phyloP scores from a whole-genome alignment of 2,888 invertebrate genomes.

The Ophioninae sp. region DNA sequence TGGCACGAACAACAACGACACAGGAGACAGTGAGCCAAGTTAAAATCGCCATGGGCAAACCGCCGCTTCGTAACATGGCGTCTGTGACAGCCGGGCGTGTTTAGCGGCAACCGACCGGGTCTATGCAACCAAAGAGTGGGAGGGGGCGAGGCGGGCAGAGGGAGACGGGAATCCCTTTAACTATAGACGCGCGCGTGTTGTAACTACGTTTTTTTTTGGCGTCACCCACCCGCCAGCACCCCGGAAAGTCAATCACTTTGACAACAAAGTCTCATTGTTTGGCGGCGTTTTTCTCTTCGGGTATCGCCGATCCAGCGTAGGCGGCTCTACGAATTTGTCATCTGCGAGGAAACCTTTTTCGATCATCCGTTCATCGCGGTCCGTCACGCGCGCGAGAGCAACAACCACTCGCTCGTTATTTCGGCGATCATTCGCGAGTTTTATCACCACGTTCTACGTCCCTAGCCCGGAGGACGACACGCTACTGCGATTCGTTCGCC shows the following conservation, averaged over 20 bases:
- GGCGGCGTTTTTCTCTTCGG: slow-evolving; percentile 18
- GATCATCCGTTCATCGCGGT: slow-evolving; percentile 45
- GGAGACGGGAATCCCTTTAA: slow-evolving; percentile 30
- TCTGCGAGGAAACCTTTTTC: background rate
- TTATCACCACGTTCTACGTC: slow-evolving; percentile 11
- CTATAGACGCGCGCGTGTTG: slow-evolving; percentile 45
- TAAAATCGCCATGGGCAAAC: slow-evolving; percentile 74
- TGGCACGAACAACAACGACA: slow-evolving; percentile 68
- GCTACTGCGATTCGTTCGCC: slow-evolving; percentile 21
- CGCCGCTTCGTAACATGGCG: slow-evolving; percentile 78
- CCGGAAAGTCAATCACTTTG: slow-evolving; percentile 40
- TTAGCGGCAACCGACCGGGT: slow-evolving; percentile 63
- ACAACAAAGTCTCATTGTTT: slow-evolving; percentile 46
- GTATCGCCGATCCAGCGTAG: slow-evolving; percentile 46
- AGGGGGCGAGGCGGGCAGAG: background rate
- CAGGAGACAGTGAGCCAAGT: slow-evolving; percentile 70
- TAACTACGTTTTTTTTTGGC: slow-evolving; percentile 22
- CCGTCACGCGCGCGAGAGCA: slow-evolving; percentile 32
- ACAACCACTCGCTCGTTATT: slow-evolving; percentile 38
- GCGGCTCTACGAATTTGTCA: slow-evolving; percentile 11
- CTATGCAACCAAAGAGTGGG: slow-evolving; percentile 13
- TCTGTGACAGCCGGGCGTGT: slow-evolving; percentile 77
- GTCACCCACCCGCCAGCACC: slow-evolving; percentile 40
- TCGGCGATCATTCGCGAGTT: slow-evolving; percentile 45
- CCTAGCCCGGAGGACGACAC: slow-evolving; percentile 35